Conservation (phyloP, 2,113 vertebrate species). For the Megaceryle maxima region DNA sequence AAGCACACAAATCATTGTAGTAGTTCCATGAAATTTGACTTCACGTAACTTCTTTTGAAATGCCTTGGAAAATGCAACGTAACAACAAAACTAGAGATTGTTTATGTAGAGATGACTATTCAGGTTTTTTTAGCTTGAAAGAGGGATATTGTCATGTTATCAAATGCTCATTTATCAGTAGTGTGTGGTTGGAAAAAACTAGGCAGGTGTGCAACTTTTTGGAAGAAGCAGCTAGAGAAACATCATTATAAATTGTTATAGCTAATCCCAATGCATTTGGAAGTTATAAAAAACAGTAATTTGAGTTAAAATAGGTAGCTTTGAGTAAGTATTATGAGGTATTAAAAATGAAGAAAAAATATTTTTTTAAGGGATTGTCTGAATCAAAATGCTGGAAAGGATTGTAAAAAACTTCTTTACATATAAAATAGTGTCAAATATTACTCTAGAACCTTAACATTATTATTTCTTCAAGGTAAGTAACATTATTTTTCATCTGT, state of each 20-base stretch:
- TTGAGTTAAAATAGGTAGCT: not conserved
- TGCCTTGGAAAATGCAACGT: rapidly evolving
- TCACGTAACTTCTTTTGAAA: not conserved
- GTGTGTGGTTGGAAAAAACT: not conserved
- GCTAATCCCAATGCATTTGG: not conserved
- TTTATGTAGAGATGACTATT: not conserved
- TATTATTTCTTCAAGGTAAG: not conserved
- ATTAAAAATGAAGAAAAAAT: not conserved
- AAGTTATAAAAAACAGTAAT: not conserved
- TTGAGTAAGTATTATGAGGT: not conserved
- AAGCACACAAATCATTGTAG: not conserved
- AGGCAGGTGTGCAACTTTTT: not conserved
- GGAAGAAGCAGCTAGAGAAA: not conserved
- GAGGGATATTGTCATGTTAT: not conserved
- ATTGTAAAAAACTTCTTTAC: not conserved
- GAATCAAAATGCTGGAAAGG: not conserved
- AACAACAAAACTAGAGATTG: not conserved
- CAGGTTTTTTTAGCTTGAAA: not conserved
- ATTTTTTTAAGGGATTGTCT: not conserved
- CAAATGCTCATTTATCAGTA: not conserved
- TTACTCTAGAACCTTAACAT: not conserved
- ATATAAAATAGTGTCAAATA: not conserved
- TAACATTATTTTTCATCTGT: not conserved
- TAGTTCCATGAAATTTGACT: not conserved
- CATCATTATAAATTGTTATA: not conserved